phyloP scores from a whole-genome alignment of 2,888 invertebrate species.

The Belgica antarctica region DNA sequence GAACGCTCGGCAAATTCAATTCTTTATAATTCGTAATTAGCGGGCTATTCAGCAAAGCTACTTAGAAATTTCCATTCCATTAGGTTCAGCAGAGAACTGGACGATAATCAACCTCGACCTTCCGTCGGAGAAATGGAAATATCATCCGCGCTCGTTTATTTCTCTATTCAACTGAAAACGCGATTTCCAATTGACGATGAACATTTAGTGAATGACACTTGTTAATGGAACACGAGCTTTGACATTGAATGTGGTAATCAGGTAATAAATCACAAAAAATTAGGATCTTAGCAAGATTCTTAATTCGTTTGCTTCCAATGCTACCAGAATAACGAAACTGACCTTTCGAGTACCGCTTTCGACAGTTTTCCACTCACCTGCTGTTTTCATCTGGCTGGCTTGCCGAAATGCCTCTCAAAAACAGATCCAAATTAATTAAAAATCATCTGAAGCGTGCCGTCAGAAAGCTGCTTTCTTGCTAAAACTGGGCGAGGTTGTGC shows the following conservation, averaged over 20 bases:
- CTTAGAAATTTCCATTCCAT: slow-evolving; percentile 2
- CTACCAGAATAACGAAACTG: background rate
- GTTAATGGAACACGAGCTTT: background rate
- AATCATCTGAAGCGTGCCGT: no score
- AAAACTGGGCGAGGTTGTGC: no score
- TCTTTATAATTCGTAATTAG: slow-evolving; percentile 2
- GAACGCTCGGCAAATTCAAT: no score
- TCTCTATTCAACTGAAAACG: background rate
- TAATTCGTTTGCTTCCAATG: no score
- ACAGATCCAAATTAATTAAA: no score
- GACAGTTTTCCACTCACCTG: background rate
- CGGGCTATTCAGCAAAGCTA: background rate
- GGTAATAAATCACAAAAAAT: no score
- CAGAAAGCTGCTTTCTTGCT: no score
- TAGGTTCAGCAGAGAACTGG: background rate
- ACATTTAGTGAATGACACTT: background rate
- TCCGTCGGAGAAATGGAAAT: background rate
- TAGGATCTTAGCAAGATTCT: no score
- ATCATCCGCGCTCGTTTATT: background rate
- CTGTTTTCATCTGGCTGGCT: background rate
- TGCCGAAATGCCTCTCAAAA: no score
- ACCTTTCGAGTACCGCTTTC: background rate
- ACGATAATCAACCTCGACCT: background rate
- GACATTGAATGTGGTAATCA: background rate
- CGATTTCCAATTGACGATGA: background rate